A percentile compares a stretch with the other conserved stretches of the same genome.
Conservation (phyloP, 2,113 vertebrate species). For the Telmatochromis sp. region DNA sequence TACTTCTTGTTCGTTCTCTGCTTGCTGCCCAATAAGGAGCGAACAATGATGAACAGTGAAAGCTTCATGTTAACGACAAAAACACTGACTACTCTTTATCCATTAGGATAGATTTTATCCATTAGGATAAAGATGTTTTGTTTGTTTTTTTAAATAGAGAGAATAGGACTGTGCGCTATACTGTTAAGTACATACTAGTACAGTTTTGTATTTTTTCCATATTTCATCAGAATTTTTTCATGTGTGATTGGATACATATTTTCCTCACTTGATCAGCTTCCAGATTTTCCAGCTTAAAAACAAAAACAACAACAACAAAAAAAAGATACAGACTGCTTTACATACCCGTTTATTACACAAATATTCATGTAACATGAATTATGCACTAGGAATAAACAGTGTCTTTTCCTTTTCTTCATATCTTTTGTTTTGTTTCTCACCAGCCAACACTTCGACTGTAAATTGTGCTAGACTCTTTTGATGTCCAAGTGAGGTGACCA, state of each 20-base stretch:
- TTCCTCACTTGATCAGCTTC: constrained; percentile 8
- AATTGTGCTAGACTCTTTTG: not conserved
- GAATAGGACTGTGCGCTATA: not conserved
- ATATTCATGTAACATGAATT: not conserved
- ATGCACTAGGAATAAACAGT: not conserved
- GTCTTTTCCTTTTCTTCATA: not conserved
- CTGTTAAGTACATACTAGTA: not conserved
- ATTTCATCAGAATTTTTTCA: not conserved
- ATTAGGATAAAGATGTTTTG: not conserved
- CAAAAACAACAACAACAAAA: not conserved
- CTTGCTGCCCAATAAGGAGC: constrained; percentile 6
- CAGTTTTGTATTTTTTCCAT: not conserved
- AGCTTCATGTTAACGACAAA: not conserved
- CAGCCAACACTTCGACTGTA: not conserved
- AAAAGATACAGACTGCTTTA: not conserved
- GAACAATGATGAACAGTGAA: not conserved
- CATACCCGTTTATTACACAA: constrained; percentile 3
- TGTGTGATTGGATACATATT: not conserved
- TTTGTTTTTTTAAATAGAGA: not conserved
- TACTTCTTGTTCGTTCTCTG: not conserved
- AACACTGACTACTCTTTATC: not conserved
- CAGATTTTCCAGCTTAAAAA: not conserved
- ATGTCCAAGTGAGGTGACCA: constrained; percentile 34
- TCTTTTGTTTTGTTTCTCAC: not conserved
- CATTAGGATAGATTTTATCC: not conserved